phyloP scores from a whole-genome alignment of 1,140 invertebrate species.

The Apis florea region DNA sequence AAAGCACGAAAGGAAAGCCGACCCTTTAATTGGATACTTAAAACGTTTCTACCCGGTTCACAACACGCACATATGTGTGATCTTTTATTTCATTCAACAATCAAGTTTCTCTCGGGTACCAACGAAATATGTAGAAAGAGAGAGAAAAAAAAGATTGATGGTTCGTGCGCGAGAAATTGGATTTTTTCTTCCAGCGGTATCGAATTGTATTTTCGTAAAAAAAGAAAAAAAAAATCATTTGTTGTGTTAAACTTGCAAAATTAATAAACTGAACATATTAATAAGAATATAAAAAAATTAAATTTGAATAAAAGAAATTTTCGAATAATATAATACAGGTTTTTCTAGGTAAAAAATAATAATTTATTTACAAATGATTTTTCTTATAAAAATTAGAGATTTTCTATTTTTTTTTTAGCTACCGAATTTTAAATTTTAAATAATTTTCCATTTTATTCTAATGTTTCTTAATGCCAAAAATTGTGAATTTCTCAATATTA shows the following conservation, averaged over 20 bases:
- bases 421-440: too few species aligned
- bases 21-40: conserved; percentile 46
- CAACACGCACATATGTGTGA: conserved; percentile 13
- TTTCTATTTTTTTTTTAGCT: too few species aligned
- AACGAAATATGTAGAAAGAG: too few species aligned
- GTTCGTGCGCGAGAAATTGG: not conserved
- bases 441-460: too few species aligned
- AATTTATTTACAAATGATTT: too few species aligned
- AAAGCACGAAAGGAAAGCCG: conserved; percentile 49
- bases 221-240: not conserved
- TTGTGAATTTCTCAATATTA: too few species aligned
- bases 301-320: too few species aligned
- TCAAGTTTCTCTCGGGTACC: not conserved
- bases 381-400: too few species aligned
- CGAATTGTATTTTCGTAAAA: not conserved
- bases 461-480: too few species aligned
- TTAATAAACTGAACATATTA: conserved; percentile 8
- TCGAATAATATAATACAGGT: too few species aligned
- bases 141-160: not conserved
- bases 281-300: not conserved
- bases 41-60: conserved; percentile 15
- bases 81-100: conserved; percentile 40
- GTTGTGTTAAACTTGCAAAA: conserved; percentile 13
- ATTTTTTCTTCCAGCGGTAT: not conserved
- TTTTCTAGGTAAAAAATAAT: too few species aligned